Conservation (phyloP, 1,140 invertebrate genomes). For the Heliconius eleuchia region DNA sequence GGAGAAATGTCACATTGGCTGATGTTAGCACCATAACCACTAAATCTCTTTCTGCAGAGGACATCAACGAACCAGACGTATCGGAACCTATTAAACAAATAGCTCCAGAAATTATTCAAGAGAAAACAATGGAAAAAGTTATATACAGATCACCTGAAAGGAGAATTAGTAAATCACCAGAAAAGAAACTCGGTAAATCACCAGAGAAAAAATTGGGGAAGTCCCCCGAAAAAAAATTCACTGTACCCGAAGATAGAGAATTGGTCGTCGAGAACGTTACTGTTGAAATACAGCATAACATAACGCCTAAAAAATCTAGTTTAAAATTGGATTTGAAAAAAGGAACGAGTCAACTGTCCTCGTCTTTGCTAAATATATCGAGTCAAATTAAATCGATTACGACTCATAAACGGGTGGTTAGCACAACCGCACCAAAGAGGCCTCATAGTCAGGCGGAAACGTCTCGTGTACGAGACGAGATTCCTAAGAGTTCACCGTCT, state of each 20-base stretch:
- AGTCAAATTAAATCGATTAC: conserved; percentile 78
- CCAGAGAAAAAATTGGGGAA: conserved; percentile 37
- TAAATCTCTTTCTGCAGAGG: conserved; percentile 61
- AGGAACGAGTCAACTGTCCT: conserved; percentile 67
- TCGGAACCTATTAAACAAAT: conserved; percentile 1
- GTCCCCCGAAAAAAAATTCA: conserved; percentile 42
- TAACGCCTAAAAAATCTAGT: conserved; percentile 74
- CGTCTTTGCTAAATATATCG: conserved; percentile 73
- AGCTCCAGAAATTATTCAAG: conserved; percentile 3
- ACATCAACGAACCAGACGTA: conserved; percentile 43
- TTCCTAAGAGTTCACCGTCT: conserved; percentile 45
- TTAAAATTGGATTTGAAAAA: conserved; percentile 72
- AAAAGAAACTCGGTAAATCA: conserved; percentile 38
- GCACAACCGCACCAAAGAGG: conserved; percentile 64
- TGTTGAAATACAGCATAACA: conserved; percentile 75
- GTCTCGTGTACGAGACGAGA: conserved; percentile 52
- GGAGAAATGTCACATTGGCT: conserved; percentile 59
- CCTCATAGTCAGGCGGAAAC: conserved; percentile 47
- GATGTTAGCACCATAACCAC: conserved; percentile 71
- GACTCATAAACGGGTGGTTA: conserved; percentile 74
- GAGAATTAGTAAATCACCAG: conserved; percentile 23
- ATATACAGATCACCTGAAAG: conserved; percentile 23
- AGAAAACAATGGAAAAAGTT: conserved; percentile 21
- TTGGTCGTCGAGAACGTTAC: conserved; percentile 70
- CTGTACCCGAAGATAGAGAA: conserved; percentile 51